Conservation (phyloP, 2,888 invertebrate species). For the Drosophila tanythrix region DNA sequence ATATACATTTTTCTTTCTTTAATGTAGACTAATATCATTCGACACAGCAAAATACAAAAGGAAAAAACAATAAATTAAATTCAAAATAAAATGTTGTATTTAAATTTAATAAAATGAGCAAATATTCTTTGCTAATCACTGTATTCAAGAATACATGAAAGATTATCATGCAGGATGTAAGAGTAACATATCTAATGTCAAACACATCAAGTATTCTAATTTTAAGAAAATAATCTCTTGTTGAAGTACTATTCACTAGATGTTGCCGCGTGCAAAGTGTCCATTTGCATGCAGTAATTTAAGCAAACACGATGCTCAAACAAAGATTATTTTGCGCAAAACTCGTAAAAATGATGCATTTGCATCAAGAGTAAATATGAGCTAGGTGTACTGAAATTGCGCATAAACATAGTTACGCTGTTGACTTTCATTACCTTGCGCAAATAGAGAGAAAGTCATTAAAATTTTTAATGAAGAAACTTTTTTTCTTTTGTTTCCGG, state of each 20-base stretch:
- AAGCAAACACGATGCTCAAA: conserved; percentile 1
- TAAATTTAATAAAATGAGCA: not conserved
- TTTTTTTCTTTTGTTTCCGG: conserved; percentile 73
- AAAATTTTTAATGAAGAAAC: conserved; percentile 78
- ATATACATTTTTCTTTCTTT: too few relatives aligned
- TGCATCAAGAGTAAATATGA: conserved; percentile 51
- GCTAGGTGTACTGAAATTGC: conserved; percentile 26
- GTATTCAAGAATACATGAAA: not conserved
- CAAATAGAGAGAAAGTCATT: conserved; percentile 77
- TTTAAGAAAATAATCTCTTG: not conserved
- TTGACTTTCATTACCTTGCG: conserved; percentile 79
- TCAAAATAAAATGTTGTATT: not conserved
- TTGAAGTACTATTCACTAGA: not conserved
- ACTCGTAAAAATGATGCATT: conserved; percentile 40
- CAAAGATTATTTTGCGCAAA: conserved; percentile 18
- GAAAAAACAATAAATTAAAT: not conserved
- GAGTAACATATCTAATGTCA: not conserved
- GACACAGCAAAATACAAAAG: too few relatives aligned
- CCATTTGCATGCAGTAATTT: not conserved
- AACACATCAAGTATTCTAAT: not conserved
- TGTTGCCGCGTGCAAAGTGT: not conserved
- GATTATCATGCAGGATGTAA: not conserved
- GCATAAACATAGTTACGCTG: conserved; percentile 69
- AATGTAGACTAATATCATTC: too few relatives aligned
- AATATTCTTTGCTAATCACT: not conserved